phyloP scores from a whole-genome alignment of 2,797 vertebrate species.

The Pagetopsis macropterus region DNA sequence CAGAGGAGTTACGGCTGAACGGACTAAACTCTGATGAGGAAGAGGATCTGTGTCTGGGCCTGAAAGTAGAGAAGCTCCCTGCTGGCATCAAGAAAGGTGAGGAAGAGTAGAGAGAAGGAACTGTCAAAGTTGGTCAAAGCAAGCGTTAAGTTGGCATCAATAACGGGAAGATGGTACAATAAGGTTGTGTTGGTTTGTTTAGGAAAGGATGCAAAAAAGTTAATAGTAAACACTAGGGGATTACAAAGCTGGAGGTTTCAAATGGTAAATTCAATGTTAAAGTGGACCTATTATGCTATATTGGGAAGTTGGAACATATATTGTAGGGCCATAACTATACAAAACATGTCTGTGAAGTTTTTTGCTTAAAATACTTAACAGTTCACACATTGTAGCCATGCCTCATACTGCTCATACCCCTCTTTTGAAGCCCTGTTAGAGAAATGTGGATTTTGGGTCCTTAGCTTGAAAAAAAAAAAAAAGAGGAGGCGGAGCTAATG shows the following conservation, averaged over 20 bases:
- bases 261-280: background rate
- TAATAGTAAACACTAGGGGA: background rate
- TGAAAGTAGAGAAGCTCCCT: conserved; percentile 47
- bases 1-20: background rate
- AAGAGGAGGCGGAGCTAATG: no score
- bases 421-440: no score
- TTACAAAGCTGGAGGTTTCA: background rate
- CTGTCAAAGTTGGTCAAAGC: background rate
- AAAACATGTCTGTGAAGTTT: no score
- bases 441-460: no score
- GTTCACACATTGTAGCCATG: no score
- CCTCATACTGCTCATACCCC: no score
- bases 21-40: background rate
- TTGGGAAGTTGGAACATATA: no score
- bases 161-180: background rate
- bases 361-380: no score
- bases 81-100: conserved; percentile 54
- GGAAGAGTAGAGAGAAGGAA: background rate
- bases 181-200: background rate
- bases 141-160: background rate
- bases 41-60: conserved; percentile 42
- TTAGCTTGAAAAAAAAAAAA: no score
- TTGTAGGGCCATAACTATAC: no score
- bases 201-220: background rate
- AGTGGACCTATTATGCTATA: background rate